A percentile compares a stretch with the other conserved stretches of the same genome.
These are phyloP conservation scores for Microdon myrmicae DNA, from an alignment of 2,888 invertebrate species.

Conservation along the genomic window DNA sequence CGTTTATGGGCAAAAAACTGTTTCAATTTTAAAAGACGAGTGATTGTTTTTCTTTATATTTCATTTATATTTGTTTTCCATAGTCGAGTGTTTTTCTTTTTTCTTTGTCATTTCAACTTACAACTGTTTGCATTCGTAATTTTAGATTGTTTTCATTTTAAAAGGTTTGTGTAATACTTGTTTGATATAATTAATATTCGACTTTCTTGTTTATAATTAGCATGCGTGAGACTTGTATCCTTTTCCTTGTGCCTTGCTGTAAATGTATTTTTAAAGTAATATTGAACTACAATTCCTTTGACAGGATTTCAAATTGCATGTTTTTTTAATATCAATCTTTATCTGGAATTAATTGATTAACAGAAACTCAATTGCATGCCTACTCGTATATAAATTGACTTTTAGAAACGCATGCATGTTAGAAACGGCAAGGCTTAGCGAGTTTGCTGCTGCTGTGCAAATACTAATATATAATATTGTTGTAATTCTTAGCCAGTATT, in stretches of 20 bases:
- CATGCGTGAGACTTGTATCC: slow-evolving; percentile 15
- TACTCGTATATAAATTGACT: no score
- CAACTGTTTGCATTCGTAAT: background rate
- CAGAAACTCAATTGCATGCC: no score
- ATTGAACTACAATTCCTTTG: no score
- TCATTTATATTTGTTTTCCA: slow-evolving; percentile 26
- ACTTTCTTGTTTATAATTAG: slow-evolving; percentile 24
- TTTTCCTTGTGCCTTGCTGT: slow-evolving; percentile 43
- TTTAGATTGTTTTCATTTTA: background rate
- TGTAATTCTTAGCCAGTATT: no score
- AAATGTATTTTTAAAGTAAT: no score
- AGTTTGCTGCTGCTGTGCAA: no score
- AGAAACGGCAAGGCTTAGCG: no score
- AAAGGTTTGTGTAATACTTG: background rate
- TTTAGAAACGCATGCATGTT: no score
- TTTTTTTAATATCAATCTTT: no score
- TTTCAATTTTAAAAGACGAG: slow-evolving; percentile 61
- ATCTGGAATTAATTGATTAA: no score
- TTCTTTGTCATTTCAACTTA: slow-evolving; percentile 34
- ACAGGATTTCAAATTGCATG: background rate
- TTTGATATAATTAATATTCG: slow-evolving; percentile 12
- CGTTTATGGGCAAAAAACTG: slow-evolving; percentile 64
- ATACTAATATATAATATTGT: no score
- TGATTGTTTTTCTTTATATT: slow-evolving; percentile 57
- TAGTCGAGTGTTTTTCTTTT: slow-evolving; percentile 22